phyloP scores from a whole-genome alignment of 2,888 invertebrate genomes.

The Aricia artaxerxes region DNA sequence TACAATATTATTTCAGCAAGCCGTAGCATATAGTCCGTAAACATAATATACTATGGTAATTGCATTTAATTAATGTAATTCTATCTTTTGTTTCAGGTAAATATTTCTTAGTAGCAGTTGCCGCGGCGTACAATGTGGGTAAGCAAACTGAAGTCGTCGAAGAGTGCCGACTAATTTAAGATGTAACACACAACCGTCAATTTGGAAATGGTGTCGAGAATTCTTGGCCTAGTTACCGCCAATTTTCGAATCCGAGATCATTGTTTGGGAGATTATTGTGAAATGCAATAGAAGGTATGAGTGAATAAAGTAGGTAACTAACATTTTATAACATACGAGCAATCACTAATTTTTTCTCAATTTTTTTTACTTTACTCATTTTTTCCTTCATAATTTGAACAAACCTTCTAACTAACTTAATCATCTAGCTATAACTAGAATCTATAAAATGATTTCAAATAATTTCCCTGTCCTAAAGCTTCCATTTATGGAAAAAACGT shows the following conservation, averaged over 20 bases:
- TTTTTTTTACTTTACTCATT: too few relatives aligned
- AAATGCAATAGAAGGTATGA: conserved; percentile 38
- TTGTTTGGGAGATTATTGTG: conserved; percentile 46
- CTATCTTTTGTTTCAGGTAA: conserved; percentile 60
- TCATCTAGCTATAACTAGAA: too few relatives aligned
- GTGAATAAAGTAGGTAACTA: too few relatives aligned
- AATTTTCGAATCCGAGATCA: conserved; percentile 7
- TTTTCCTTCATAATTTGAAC: not conserved
- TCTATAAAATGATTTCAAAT: too few relatives aligned
- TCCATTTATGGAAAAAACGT: too few relatives aligned
- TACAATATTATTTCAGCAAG: too few relatives aligned
- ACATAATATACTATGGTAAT: not conserved
- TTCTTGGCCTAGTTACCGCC: conserved; percentile 10
- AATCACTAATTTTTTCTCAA: not conserved
- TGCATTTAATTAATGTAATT: conserved; percentile 35
- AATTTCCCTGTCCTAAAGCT: too few relatives aligned
- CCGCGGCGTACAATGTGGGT: not conserved
- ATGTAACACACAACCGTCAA: not conserved
- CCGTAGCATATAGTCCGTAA: too few relatives aligned
- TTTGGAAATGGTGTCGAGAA: conserved; percentile 5
- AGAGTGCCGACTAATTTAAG: not conserved
- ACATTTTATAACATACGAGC: too few relatives aligned
- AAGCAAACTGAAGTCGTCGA: not conserved
- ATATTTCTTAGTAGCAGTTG: conserved; percentile 37
- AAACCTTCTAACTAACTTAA: too few relatives aligned